phyloP scores from a whole-genome alignment of 2,113 vertebrate genomes.

The Phylloscopus trochiloides region DNA sequence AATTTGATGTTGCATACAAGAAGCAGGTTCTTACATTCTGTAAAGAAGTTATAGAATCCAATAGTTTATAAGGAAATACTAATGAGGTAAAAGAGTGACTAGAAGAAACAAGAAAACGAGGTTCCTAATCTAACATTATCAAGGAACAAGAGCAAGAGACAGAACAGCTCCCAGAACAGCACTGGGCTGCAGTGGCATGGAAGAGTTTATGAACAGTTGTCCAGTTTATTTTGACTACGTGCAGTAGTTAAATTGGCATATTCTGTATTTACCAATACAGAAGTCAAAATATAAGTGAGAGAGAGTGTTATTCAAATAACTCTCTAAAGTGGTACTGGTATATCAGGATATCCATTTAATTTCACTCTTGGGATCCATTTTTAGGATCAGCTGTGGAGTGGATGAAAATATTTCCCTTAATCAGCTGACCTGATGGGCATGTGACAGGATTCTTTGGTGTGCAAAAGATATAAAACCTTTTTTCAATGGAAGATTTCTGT shows the following conservation, averaged over 20 bases:
- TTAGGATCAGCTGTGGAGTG: background rate
- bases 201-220: background rate
- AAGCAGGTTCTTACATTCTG: background rate
- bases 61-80: background rate
- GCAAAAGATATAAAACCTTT: background rate
- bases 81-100: background rate
- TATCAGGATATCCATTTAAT: background rate
- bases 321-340: background rate
- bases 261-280: background rate
- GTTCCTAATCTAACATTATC: background rate
- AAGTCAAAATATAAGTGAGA: background rate
- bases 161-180: background rate
- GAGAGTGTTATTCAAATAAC: background rate
- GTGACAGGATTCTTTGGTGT: background rate
- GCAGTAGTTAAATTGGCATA: background rate
- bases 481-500: background rate
- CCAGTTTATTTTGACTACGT: background rate
- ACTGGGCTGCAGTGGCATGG: background rate
- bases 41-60: background rate
- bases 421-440: background rate
- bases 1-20: background rate
- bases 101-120: background rate
- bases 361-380: background rate
- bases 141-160: background rate
- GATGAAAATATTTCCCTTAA: background rate